Evolutionary conservation across 2,797 vertebrate species (phyloP).

Genomic region (Ctenosaura bakeri): DNA sequence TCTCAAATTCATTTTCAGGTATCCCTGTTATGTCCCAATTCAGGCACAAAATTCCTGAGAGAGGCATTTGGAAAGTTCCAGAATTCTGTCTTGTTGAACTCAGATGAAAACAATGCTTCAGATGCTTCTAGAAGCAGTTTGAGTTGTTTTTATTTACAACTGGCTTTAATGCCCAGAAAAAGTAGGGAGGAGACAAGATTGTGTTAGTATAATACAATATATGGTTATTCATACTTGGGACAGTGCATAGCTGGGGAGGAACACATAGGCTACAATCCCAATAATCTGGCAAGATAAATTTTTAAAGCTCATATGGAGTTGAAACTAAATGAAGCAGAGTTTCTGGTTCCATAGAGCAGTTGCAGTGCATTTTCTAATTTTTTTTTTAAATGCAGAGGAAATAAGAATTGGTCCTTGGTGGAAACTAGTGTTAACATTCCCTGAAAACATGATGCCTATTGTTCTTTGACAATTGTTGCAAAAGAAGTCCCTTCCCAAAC

Average conservation of each 20-base stretch:
- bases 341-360: constrained; percentile 26
- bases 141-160: neutral
- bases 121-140: neutral
- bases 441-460: constrained; percentile 23
- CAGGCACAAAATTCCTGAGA: neutral
- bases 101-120: neutral
- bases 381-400: neutral
- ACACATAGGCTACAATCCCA: no score
- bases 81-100: neutral
- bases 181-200: neutral
- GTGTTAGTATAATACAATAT: neutral
- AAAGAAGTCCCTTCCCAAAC: neutral
- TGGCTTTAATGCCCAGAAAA: neutral
- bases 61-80: neutral
- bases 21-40: neutral
- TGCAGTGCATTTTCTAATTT: neutral
- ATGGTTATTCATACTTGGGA: neutral
- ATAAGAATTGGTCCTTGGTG: neutral
- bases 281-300: neutral
- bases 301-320: neutral
- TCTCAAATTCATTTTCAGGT: no score
- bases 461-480: constrained; percentile 3
- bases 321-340: neutral
- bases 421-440: constrained; percentile 2
- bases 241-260: no score